Percentiles rank a stretch among this genome's conserved stretches.
phyloP scores from a whole-genome alignment of 2,113 vertebrate species.

The Halcyon senegalensis region DNA sequence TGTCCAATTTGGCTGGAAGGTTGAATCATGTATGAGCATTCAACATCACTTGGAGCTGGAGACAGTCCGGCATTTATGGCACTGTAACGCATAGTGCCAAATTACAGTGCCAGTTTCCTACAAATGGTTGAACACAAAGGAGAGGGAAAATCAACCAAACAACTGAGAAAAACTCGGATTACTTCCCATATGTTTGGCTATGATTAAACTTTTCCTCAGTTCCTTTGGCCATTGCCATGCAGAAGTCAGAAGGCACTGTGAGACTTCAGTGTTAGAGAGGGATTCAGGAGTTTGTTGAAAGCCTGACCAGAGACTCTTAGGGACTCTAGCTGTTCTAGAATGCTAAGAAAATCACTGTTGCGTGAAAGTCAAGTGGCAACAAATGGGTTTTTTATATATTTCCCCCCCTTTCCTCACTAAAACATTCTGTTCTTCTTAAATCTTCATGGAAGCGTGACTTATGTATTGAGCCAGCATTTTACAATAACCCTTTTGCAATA shows the following conservation, averaged over 20 bases:
- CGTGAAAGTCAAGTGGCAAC: background rate
- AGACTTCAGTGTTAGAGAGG: background rate
- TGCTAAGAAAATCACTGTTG: background rate
- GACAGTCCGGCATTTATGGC: background rate
- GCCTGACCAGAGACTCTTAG: background rate
- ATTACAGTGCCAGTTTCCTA: background rate
- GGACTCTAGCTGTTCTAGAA: background rate
- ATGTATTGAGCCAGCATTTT: background rate
- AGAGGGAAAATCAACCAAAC: background rate
- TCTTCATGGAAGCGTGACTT: background rate
- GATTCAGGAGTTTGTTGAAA: background rate
- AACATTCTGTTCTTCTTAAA: background rate
- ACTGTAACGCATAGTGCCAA: background rate
- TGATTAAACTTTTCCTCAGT: background rate
- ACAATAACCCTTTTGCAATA: background rate
- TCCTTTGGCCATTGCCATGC: background rate
- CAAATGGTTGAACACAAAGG: background rate
- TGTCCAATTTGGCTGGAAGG: background rate
- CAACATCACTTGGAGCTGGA: background rate
- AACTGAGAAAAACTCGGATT: background rate
- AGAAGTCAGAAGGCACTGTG: background rate
- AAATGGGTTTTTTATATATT: background rate
- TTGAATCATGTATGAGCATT: background rate
- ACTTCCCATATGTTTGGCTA: background rate
- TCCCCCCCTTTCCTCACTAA: background rate